These are phyloP conservation scores for Tolmerus cingulatus DNA, from an alignment of 2,888 invertebrate species.

Conservation along the genomic window DNA sequence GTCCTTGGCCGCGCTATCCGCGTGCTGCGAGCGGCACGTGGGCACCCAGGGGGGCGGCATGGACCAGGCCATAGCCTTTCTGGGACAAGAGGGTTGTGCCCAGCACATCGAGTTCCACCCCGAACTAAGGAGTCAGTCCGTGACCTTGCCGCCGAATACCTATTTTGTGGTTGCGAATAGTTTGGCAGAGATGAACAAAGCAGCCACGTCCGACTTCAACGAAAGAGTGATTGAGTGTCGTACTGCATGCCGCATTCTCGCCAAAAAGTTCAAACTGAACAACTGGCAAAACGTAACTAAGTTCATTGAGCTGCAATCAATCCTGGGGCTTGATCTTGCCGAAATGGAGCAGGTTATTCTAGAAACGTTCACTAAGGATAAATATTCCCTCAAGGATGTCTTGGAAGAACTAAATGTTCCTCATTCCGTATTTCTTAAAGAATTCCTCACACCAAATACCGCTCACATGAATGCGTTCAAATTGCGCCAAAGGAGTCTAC, in stretches of 20 bases:
- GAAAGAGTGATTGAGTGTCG: conserved; percentile 94
- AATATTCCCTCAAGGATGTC: conserved; percentile 77
- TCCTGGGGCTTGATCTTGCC: conserved; percentile 69
- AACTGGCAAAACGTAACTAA: conserved; percentile 73
- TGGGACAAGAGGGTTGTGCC: conserved; percentile 84
- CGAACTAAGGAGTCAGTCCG: conserved; percentile 72
- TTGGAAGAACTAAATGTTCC: conserved; percentile 68
- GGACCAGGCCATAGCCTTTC: conserved; percentile 98
- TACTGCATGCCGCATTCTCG: conserved; percentile 82
- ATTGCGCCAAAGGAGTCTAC: conserved; percentile 84
- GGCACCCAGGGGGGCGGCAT: conserved; percentile 99
- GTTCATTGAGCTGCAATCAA: conserved; percentile 79
- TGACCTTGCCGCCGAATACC: conserved; percentile 82
- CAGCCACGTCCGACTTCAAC: conserved; percentile 91
- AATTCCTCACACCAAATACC: conserved; percentile 73
- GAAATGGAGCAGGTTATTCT: conserved; percentile 77
- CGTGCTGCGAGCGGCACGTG: conserved; percentile 89
- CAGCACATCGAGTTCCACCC: conserved; percentile 96
- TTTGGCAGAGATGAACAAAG: conserved; percentile 89
- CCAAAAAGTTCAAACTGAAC: conserved; percentile 68
- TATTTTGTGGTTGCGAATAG: conserved; percentile 95
- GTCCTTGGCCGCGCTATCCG: conserved; percentile 86
- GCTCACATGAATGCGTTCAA: conserved; percentile 73
- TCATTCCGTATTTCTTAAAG: conserved; percentile 69
- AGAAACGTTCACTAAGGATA: conserved; percentile 69